These are phyloP conservation scores for Epinephelus coioides DNA, from an alignment of 2,797 vertebrate genomes.

Conservation along the genomic window DNA sequence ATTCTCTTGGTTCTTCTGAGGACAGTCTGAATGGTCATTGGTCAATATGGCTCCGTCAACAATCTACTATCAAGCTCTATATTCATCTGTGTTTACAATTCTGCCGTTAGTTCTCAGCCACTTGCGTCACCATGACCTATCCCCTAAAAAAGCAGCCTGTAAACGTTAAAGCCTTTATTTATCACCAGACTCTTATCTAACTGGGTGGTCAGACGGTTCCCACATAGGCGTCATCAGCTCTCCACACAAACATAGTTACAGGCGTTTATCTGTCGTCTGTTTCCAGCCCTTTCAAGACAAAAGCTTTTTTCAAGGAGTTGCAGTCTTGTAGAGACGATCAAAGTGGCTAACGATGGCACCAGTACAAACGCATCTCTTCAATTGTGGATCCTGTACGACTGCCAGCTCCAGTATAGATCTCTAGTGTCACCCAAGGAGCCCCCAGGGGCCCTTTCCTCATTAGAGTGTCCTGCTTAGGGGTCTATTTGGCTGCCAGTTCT, in stretches of 20 bases:
- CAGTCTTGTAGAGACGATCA: constrained; percentile 41
- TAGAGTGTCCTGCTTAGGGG: constrained; percentile 46
- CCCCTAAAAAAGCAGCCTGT: constrained; percentile 22
- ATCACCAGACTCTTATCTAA: constrained; percentile 24
- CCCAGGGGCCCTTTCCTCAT: constrained; percentile 51
- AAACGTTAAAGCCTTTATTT: constrained; percentile 42
- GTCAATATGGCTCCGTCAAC: not conserved
- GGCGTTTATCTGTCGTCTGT: constrained; percentile 22
- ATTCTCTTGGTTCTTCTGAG: not conserved
- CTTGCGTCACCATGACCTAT: constrained; percentile 4
- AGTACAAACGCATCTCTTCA: constrained; percentile 42
- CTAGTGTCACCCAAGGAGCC: constrained; percentile 48
- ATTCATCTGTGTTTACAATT: not conserved
- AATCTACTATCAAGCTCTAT: not conserved
- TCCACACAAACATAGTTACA: constrained; percentile 27
- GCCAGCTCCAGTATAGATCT: constrained; percentile 60
- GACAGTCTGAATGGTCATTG: not conserved
- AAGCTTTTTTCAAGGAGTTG: constrained; percentile 22
- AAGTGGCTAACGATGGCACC: constrained; percentile 45
- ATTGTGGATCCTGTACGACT: constrained; percentile 42
- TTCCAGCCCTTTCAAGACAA: constrained; percentile 35
- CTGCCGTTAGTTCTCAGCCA: not conserved
- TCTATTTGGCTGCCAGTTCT: constrained; percentile 51
- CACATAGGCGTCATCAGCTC: constrained; percentile 1
- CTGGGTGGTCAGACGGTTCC: constrained; percentile 41